Evolutionary conservation across 2,113 vertebrate species (phyloP).

Genomic region (Oncorhynchus gorbuscha): DNA sequence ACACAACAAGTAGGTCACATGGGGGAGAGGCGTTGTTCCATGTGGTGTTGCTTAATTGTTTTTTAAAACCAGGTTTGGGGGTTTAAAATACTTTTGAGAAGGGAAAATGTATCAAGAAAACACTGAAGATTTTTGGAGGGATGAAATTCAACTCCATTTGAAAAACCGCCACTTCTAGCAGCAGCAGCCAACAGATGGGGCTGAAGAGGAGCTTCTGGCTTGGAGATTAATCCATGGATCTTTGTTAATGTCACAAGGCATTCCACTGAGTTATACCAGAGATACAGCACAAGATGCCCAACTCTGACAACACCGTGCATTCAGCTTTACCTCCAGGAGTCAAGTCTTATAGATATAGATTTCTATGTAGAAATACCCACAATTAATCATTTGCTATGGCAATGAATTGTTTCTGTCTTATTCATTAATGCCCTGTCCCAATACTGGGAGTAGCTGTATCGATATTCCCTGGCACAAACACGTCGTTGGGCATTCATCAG

Average conservation of each 20-base stretch:
- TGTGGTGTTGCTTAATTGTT: too few species aligned
- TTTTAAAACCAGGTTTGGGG: too few species aligned
- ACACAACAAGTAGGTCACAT: too few species aligned
- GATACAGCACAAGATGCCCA: conserved; percentile 15
- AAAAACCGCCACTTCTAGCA: not conserved
- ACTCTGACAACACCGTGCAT: conserved; percentile 22
- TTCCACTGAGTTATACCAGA: conserved; percentile 13
- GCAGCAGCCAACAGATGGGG: conserved; percentile 11
- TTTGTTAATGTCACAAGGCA: conserved; percentile 9
- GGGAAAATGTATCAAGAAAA: too few species aligned
- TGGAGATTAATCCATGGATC: conserved; percentile 28
- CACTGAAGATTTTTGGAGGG: too few species aligned
- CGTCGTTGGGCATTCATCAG: conserved; percentile 50
- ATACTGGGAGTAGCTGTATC: not conserved
- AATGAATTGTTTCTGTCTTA: too few species aligned
- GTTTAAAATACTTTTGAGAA: too few species aligned
- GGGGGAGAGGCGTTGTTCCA: too few species aligned
- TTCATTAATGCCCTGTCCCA: conserved; percentile 23
- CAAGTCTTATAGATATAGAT: conserved; percentile 21
- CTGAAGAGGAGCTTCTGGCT: conserved; percentile 1
- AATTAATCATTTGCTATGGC: conserved; percentile 24
- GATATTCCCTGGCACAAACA: conserved; percentile 40
- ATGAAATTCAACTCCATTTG: not conserved
- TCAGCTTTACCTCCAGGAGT: conserved; percentile 28
- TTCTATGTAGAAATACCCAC: conserved; percentile 7